Conservation (phyloP, 2,888 invertebrate species). For the Meliscaeva auricollis region DNA sequence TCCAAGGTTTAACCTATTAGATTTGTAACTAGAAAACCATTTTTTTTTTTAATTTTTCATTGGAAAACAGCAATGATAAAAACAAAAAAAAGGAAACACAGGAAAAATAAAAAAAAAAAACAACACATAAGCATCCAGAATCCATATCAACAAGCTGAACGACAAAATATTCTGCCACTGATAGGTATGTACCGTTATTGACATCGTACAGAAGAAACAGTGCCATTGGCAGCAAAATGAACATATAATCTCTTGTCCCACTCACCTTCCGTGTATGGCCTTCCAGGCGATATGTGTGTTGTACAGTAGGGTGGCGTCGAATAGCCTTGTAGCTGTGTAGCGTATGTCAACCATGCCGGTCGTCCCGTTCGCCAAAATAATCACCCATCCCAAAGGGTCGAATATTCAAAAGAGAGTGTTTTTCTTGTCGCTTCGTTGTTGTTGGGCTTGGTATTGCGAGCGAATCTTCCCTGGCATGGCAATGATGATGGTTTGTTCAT, state of each 20-base stretch:
- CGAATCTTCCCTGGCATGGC: neutral
- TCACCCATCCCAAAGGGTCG: constrained; percentile 46
- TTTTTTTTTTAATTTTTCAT: no score
- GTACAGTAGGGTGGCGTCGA: neutral
- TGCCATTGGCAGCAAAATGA: constrained; percentile 65
- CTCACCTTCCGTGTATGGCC: constrained; percentile 12
- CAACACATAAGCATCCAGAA: constrained; percentile 54
- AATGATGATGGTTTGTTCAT: constrained; percentile 16
- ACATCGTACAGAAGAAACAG: constrained; percentile 55
- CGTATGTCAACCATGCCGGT: constrained; percentile 52
- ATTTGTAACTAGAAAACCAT: no score
- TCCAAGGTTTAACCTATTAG: no score
- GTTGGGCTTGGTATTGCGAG: no score
- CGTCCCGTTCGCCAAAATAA: constrained; percentile 60
- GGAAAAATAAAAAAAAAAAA: constrained; percentile 32
- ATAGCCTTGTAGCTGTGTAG: constrained; percentile 43
- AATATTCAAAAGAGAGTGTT: constrained; percentile 20
- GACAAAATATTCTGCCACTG: constrained; percentile 60
- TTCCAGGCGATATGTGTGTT: neutral
- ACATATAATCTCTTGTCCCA: constrained; percentile 59
- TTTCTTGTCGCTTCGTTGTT: constrained; percentile 23
- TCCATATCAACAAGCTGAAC: constrained; percentile 40
- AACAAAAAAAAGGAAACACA: neutral
- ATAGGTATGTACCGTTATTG: constrained; percentile 61
- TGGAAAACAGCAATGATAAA: no score